A percentile compares a stretch with the other conserved stretches of the same genome.
These are phyloP conservation scores for Dipodomys ordii DNA, from an alignment of 2,113 vertebrate genomes.

Conservation along the genomic window DNA sequence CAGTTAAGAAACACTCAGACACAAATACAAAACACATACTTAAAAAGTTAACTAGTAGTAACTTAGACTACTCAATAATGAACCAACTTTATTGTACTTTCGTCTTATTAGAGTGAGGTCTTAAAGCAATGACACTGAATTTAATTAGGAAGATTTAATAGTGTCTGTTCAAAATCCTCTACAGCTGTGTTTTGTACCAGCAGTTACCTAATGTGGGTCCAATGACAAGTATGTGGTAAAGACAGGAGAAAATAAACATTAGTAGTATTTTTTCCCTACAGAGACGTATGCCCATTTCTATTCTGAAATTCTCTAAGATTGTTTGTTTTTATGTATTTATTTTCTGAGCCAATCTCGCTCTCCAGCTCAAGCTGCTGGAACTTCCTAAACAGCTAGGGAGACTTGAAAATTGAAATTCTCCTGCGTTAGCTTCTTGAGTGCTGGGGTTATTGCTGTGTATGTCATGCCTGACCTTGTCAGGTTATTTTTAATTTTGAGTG, in stretches of 20 bases:
- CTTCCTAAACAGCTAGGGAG: too few species aligned
- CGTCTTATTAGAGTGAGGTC: neutral
- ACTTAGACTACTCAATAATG: slow-evolving; percentile 27
- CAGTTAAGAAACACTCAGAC: slow-evolving; percentile 19
- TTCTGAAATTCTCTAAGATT: neutral
- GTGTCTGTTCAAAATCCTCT: slow-evolving; percentile 22
- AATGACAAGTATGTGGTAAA: neutral
- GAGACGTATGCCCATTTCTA: neutral
- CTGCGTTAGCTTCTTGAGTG: too few species aligned
- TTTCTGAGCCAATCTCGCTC: too few species aligned
- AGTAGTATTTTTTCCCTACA: neutral
- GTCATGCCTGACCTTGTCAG: neutral
- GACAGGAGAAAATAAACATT: neutral
- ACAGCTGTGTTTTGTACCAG: neutral
- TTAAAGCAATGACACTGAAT: slow-evolving; percentile 5
- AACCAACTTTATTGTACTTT: neutral
- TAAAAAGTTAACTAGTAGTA: neutral
- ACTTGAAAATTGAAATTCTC: too few species aligned
- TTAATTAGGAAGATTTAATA: slow-evolving; percentile 31
- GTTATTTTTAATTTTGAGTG: neutral
- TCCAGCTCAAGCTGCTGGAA: too few species aligned
- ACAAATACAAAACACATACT: neutral
- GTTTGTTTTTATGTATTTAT: neutral
- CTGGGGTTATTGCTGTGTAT: too few species aligned
- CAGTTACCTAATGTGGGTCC: neutral